These are phyloP conservation scores for Chaetodon auriga DNA, from an alignment of 2,113 vertebrate genomes.

Conservation along the genomic window DNA sequence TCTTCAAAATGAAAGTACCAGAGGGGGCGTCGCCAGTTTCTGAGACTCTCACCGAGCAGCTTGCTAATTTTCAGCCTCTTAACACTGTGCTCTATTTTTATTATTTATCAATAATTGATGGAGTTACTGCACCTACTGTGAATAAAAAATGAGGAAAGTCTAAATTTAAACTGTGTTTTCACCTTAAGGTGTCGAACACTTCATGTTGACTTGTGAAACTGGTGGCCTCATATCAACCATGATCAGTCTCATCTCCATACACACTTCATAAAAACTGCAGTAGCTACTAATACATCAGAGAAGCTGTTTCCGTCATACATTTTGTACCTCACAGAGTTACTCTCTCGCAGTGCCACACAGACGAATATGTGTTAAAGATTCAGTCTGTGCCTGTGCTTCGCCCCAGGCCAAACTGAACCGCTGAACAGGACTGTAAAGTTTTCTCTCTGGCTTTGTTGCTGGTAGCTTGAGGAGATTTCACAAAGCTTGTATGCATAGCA, in stretches of 20 bases:
- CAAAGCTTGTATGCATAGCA: conserved; percentile 8
- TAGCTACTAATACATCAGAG: not conserved
- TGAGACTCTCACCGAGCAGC: too few relatives aligned
- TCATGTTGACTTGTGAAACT: not conserved
- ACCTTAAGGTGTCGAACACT: not conserved
- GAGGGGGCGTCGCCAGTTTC: too few relatives aligned
- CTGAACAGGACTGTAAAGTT: conserved; percentile 7
- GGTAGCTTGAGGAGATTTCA: conserved; percentile 36
- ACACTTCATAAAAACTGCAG: not conserved
- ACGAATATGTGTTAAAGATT: not conserved
- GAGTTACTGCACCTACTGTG: not conserved
- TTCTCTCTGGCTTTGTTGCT: conserved; percentile 18
- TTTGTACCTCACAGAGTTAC: not conserved
- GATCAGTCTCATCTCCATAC: not conserved
- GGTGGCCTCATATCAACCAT: not conserved
- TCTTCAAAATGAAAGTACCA: too few relatives aligned
- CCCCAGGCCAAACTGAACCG: not conserved
- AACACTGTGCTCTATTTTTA: not conserved
- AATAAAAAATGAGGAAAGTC: not conserved
- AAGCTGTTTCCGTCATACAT: not conserved
- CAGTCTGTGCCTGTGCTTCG: not conserved
- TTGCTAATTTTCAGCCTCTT: too few relatives aligned
- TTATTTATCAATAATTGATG: not conserved
- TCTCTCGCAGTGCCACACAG: not conserved
- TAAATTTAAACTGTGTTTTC: not conserved